Conservation (phyloP, 2,113 vertebrate species). For the Eretmochelys imbricata region DNA sequence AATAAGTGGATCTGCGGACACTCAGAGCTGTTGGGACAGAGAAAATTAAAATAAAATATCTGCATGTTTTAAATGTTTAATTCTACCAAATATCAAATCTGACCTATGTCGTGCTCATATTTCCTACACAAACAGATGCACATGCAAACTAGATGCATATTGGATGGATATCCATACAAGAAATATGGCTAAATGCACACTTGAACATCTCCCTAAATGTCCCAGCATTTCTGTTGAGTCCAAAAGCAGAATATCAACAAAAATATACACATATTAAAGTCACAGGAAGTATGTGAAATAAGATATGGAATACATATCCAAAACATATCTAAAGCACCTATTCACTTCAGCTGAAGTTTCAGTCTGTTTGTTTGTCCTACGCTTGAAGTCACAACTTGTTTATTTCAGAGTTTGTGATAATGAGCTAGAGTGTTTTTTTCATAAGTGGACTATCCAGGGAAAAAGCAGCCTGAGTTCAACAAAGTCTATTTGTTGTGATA, state of each 20-base stretch:
- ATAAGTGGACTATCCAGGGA: neutral
- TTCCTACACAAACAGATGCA: too few relatives aligned
- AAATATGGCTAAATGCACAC: neutral
- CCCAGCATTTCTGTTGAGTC: neutral
- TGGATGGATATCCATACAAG: neutral
- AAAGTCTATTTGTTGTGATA: neutral
- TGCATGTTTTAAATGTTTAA: too few relatives aligned
- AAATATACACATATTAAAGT: neutral
- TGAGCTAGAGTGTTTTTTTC: too few relatives aligned
- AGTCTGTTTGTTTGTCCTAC: neutral
- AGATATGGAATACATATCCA: neutral
- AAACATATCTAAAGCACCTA: neutral
- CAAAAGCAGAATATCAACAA: neutral
- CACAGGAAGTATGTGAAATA: neutral
- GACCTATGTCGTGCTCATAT: too few relatives aligned
- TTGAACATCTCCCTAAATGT: neutral
- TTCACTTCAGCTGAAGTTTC: neutral
- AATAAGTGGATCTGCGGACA: too few relatives aligned
- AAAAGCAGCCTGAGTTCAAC: neutral
- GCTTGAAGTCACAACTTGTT: neutral
- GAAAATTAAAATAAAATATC: too few relatives aligned
- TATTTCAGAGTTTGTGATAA: neutral
- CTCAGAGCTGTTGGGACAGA: too few relatives aligned
- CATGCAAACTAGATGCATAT: neutral
- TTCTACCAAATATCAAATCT: too few relatives aligned